Evolutionary conservation across 2,888 invertebrate genomes (phyloP).

Genomic region (Sclerodermus sp.): DNA sequence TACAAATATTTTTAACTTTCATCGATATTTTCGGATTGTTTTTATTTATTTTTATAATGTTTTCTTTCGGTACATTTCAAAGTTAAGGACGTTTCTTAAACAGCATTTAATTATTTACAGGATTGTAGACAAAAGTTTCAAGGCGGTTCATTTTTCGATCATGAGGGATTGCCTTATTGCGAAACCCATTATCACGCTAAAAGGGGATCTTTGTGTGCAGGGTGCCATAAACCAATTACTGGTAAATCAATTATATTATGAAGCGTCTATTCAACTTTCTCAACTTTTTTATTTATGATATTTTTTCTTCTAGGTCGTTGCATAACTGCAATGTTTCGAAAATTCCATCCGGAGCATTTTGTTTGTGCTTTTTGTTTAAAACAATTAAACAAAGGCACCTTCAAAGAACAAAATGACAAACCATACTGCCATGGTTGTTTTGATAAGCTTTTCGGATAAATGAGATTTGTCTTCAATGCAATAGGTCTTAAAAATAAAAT

Average conservation of each 20-base stretch:
- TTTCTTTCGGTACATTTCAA: too few relatives aligned
- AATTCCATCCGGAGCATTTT: constrained; percentile 99
- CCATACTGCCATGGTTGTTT: constrained; percentile 99
- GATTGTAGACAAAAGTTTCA: constrained; percentile 97
- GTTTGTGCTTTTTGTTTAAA: constrained; percentile 99
- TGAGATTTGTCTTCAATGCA: neutral
- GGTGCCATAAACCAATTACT: constrained; percentile 96
- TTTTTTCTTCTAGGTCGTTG: constrained; percentile 70
- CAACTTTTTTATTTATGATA: neutral
- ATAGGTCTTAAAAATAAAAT: too few relatives aligned
- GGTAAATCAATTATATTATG: constrained; percentile 57
- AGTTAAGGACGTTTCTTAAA: too few relatives aligned
- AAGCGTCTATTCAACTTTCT: neutral
- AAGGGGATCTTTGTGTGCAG: constrained; percentile 94
- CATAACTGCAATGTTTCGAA: constrained; percentile 98
- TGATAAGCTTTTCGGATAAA: constrained; percentile 91
- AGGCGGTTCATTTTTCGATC: constrained; percentile 97
- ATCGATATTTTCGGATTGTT: too few relatives aligned
- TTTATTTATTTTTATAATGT: too few relatives aligned
- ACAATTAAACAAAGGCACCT: constrained; percentile 98
- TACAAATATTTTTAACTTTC: too few relatives aligned
- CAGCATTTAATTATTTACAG: constrained; percentile 68
- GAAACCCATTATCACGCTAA: constrained; percentile 99
- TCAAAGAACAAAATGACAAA: constrained; percentile 98
- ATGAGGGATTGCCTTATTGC: constrained; percentile 97